Conservation (phyloP, 2,113 vertebrate genomes). For the Rallus limicola region DNA sequence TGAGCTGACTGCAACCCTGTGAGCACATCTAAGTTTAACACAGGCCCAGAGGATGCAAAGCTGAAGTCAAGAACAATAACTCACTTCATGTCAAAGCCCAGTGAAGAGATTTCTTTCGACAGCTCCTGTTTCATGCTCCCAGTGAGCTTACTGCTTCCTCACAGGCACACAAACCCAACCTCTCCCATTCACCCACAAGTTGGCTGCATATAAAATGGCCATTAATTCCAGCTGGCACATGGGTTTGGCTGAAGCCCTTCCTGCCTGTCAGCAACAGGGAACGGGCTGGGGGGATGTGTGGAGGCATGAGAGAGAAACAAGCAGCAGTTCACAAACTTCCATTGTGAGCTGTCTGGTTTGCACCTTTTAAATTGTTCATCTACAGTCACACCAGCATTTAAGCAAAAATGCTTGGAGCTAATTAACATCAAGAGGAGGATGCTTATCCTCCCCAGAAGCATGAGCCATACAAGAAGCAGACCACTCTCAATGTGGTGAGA, state of each 20-base stretch:
- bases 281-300: not conserved
- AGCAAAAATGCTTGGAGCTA: not conserved
- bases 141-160: not conserved
- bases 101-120: not conserved
- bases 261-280: not conserved
- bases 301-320: not conserved
- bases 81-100: not conserved
- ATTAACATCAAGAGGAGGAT: not conserved
- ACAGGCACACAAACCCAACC: not conserved
- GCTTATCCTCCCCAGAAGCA: not conserved
- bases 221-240: not conserved
- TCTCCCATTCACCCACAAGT: not conserved
- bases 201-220: not conserved
- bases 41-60: not conserved
- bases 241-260: not conserved
- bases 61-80: not conserved
- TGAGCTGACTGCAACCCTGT: not conserved
- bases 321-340: not conserved
- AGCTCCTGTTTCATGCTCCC: not conserved
- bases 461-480: rapidly evolving
- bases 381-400: not conserved
- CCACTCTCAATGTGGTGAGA: not conserved
- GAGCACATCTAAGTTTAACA: not conserved
- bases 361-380: not conserved
- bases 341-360: not conserved